Base-by-base conservation (phyloP, 2,888 invertebrate genomes). In the Brachyopa scutellaris region DNA sequence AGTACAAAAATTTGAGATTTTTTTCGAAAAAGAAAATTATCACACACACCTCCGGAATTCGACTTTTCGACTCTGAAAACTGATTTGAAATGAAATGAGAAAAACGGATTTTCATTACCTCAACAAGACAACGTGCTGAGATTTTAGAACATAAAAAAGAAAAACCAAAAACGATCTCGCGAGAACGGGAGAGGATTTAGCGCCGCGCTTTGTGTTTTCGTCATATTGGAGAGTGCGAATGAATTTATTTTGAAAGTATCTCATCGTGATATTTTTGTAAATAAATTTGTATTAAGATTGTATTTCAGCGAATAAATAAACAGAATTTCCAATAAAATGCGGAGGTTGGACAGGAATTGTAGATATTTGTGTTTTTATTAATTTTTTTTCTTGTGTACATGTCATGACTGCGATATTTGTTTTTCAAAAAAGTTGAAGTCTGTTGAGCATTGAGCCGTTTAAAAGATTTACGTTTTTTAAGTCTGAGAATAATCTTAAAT, bases 271-370 rank as follows among this genome's bases (percentile, higher is more conserved):
- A 49, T 74, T 69, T 77, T 74, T 11, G 42, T 57, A 74, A 61
- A 80, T 67, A 74, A 74, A 64, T 47, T 21, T 13, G 26, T 62
- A 13, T 73, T 55, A 62, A 73, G 73, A 80, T 80, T 62, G 55
- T 80, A 33, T 80, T 74, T 51, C 74, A 80, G 36, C 62, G 55
- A 73, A 73, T 73, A 73, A 72, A 64, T 62, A 69, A 69, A 69
- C 69, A 40, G 38, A 61, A 23, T 40, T 42, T 70, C 40, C 70
- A 70, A 61, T 61, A 21, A 40, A 40, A 61, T 61, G 38, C 29
- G 40, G 49, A 42, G 31, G 59, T 17, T 42, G 31, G 38, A 11
- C 17, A 26, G 23, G 15, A 47, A 15, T 33, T 61, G 17, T 11
- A 33, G 29, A 9, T 2, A 29, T 2, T 9, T 29, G 29, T 9